Evolutionary conservation across 2,797 vertebrate genomes (phyloP), one percentile per base, ranked within the genome.

Genomic region (Ambastaia sidthimunki): DNA sequence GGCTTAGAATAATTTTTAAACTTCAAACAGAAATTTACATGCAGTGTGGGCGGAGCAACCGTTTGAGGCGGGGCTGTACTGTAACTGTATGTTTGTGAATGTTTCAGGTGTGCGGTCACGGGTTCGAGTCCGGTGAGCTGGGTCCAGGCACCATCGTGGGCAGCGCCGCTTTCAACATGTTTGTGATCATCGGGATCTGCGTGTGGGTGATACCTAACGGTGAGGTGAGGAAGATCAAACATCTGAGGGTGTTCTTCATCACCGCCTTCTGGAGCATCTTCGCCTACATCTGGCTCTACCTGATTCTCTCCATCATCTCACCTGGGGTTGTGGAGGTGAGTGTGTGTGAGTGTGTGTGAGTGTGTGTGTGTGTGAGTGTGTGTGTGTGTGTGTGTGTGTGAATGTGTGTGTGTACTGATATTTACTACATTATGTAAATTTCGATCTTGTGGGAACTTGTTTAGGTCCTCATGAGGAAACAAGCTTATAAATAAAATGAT

Each of bases 91-190:
- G 37, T 73, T 31, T 74, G 18, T 16, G 72, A 28, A 3, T 37
- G 21, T 60, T 55, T 15, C 83, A 95, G 93, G 94, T 95, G 63
- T 96, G 96, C 3, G 97, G 97, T 0, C 96, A 99, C 84, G 94
- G 95, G 76, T 99, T 99, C 84, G 41, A 95, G 28, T 95, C 97
- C 0, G 97, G 97, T 0, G 95, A 97, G 50, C 84, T 99, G 0
- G 97, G 97, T 0, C 97, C 97, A 0, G 91, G 96, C 65, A 98
- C 97, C 86, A 98, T 99, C 28, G 96, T 98, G 48, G 97, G 97
- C 84, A 98, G 96, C 0, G 97, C 97, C 0, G 97, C 97, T 83
- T 98, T 98, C 92, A 99, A 99, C 86, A 98, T 99, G 97, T 96
- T 98, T 10, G 96, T 99, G 84, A 98, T 98, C 82, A 95, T 99